These are phyloP conservation scores for Morpho deidamia DNA, from an alignment of 2,888 invertebrate genomes.

Conservation along the genomic window DNA sequence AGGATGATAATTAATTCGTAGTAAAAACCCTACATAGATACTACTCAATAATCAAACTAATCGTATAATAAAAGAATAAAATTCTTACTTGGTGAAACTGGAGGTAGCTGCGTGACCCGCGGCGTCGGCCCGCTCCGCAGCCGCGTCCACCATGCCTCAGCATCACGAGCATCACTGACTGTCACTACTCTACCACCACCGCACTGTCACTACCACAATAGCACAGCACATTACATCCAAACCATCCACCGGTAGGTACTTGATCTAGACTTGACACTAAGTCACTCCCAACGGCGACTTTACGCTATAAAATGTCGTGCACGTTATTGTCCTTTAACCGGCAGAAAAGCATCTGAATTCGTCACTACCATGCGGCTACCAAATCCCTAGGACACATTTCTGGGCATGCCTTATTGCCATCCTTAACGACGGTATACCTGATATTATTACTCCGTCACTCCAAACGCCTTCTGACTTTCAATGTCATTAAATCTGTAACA, in stretches of 20 bases:
- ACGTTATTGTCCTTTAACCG: no score
- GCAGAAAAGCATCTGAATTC: no score
- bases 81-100: constrained; percentile 69
- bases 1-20: no score
- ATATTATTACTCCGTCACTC: constrained; percentile 3
- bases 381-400: no score
- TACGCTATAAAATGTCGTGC: no score
- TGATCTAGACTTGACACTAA: no score
- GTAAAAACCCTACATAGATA: no score
- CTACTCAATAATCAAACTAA: not conserved
- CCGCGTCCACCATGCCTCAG: constrained; percentile 77
- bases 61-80: not conserved
- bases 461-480: not conserved
- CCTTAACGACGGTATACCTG: not conserved
- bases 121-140: constrained; percentile 72
- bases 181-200: constrained; percentile 51
- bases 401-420: no score
- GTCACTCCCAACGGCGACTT: no score
- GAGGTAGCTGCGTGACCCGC: constrained; percentile 56
- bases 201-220: constrained; percentile 43
- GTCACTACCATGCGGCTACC: no score
- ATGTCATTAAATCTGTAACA: constrained; percentile 5
- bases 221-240: constrained; percentile 35
- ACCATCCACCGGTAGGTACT: constrained; percentile 31
- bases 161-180: constrained; percentile 73